These are phyloP conservation scores for Clostera curtula DNA, from an alignment of 2,888 invertebrate species.

Conservation along the genomic window DNA sequence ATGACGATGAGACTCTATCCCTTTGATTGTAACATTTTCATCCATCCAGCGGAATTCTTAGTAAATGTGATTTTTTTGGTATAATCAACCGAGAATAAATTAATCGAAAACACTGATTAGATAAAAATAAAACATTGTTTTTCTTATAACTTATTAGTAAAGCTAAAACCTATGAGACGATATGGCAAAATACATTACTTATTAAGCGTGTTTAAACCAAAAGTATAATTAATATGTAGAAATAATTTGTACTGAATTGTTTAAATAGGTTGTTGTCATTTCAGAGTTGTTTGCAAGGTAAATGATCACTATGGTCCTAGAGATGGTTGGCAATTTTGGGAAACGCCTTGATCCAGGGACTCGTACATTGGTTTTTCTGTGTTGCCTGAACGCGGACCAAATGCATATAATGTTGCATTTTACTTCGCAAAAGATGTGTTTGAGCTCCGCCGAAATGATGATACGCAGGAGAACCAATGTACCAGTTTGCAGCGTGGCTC, in stretches of 20 bases:
- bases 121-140: no score
- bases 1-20: constrained; percentile 47
- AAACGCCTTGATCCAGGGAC: no score
- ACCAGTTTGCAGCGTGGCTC: no score
- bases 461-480: no score
- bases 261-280: constrained; percentile 11
- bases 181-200: constrained; percentile 17
- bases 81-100: no score
- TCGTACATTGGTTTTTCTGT: no score
- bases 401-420: no score
- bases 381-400: no score
- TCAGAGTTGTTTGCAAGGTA: constrained; percentile 1
- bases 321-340: background rate
- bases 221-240: constrained; percentile 12
- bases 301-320: background rate
- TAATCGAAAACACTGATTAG: no score
- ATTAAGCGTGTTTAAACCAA: constrained; percentile 6
- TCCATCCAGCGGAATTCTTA: constrained; percentile 7
- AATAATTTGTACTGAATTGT: constrained; percentile 42
- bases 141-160: background rate
- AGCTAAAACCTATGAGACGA: constrained; percentile 17
- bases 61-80: constrained; percentile 15
- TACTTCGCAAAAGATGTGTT: no score
- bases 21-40: constrained; percentile 19
- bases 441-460: no score